Conservation (phyloP, 2,113 vertebrate genomes). For the Bungarus multicinctus region DNA sequence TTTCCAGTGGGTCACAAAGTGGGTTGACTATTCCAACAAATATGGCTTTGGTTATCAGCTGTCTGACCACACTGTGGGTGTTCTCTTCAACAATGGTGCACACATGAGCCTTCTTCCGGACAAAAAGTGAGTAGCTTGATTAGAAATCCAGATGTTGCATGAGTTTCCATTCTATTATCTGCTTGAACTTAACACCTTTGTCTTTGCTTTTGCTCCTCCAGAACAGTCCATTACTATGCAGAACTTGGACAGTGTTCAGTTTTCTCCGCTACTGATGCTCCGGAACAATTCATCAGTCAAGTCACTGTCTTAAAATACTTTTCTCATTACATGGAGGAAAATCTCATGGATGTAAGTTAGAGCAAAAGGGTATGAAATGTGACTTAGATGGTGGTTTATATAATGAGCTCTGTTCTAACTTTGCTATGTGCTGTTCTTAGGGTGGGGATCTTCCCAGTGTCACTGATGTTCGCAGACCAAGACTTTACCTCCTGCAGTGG, state of each 20-base stretch:
- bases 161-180: background rate
- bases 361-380: background rate
- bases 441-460: conserved; percentile 90
- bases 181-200: background rate
- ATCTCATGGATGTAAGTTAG: conserved; percentile 96
- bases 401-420: background rate
- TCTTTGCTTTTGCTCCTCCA: conserved; percentile 46
- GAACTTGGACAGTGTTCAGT: conserved; percentile 91
- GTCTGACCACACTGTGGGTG: conserved; percentile 94
- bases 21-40: conserved; percentile 99
- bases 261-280: conserved; percentile 85
- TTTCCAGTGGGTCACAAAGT: conserved; percentile 98
- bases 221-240: conserved; percentile 95
- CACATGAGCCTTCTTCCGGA: conserved; percentile 98
- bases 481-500: conserved; percentile 96
- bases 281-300: conserved; percentile 92
- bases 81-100: conserved; percentile 96
- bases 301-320: conserved; percentile 98
- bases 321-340: conserved; percentile 98
- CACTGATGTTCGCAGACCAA: conserved; percentile 82
- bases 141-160: background rate
- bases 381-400: background rate
- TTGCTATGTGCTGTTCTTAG: conserved; percentile 59
- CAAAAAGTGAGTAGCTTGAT: conserved; percentile 80
- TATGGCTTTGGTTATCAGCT: conserved; percentile 98